Base-by-base conservation (phyloP, 23 tunicate genomes). In the Aplidium turbinatum region DNA sequence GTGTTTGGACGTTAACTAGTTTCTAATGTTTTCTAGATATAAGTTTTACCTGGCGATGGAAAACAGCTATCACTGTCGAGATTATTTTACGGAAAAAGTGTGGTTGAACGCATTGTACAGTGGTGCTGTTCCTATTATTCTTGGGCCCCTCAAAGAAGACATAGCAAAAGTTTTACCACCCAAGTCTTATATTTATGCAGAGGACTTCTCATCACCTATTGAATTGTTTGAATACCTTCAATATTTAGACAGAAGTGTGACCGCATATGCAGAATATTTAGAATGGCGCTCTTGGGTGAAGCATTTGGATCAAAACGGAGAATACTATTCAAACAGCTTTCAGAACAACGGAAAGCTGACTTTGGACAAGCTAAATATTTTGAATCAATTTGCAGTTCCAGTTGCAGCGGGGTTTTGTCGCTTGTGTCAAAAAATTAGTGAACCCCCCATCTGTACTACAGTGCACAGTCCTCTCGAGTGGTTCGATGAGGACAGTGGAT, bases 81-180 rank as follows among this genome's bases (percentile, higher is more conserved):
- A 32, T 32, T 67, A 67, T 29, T 18, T 38, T 3, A 67, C 73
- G 4, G 73, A 67, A 32, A 67, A 67, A 35, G 27, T 67, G 3
- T 67, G 73, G 73, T 21, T 35, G 27, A 67, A 67, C 25, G 56
- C 73, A 3, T 32, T 67, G 5, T 67, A 67, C 58, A 67, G 73
- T 26, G 73, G 73, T 5, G 73, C 56, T 38, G 54, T 67, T 19
- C 73, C 73, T 16, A 38, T 67, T 13, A 36, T 67, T 23, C 38
- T 67, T 32, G 73, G 73, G 4, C 73, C 73, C 4, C 25, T n/a
- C 35, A 30, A 20, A 26, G 25, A 29, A 3, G 73, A 67, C 58
- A 32, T 67, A 19, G 56, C 25, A 5, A 29, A 53, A 11, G 56
- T 67, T 30, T 29, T 67, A 25, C 73, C 73, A 13, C 54, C 73